A percentile compares a stretch with the other conserved stretches of the same genome.
Conservation (phyloP, 1,140 invertebrate species). For the Drosophila carrolli region DNA sequence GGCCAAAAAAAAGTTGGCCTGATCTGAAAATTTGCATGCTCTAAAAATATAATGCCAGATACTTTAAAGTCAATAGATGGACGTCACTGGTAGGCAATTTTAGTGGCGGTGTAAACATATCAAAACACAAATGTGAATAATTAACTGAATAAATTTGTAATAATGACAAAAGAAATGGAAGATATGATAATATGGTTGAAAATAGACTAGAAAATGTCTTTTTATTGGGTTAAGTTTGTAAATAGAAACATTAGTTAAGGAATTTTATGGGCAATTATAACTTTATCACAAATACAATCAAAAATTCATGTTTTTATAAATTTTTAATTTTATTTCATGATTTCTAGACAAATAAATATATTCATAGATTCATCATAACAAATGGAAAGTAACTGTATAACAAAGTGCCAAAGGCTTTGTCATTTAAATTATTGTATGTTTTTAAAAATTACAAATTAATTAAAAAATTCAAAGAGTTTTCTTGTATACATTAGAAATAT, state of each 20-base stretch:
- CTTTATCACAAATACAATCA: background rate
- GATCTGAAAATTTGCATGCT: conserved; percentile 5
- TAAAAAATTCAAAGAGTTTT: too few relatives aligned
- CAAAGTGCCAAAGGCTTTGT: too few relatives aligned
- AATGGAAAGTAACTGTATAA: too few relatives aligned
- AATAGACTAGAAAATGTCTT: background rate
- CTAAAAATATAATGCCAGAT: background rate
- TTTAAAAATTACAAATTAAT: too few relatives aligned
- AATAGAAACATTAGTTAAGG: background rate
- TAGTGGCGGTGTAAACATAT: background rate
- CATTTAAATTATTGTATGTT: too few relatives aligned
- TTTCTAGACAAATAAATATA: too few relatives aligned
- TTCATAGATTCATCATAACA: too few relatives aligned
- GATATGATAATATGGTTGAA: background rate
- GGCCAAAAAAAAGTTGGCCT: background rate
- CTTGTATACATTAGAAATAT: too few relatives aligned
- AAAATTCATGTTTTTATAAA: too few relatives aligned
- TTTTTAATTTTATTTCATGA: too few relatives aligned
- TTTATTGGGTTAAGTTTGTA: too few relatives aligned
- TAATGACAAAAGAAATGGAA: conserved; percentile 1
- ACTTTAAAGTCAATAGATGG: background rate
- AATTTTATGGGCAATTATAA: background rate
- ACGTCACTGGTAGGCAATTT: background rate
- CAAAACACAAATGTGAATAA: background rate
- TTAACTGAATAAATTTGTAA: background rate